phyloP scores from a whole-genome alignment of 2,797 vertebrate genomes.

The Poliocrania exsul region DNA sequence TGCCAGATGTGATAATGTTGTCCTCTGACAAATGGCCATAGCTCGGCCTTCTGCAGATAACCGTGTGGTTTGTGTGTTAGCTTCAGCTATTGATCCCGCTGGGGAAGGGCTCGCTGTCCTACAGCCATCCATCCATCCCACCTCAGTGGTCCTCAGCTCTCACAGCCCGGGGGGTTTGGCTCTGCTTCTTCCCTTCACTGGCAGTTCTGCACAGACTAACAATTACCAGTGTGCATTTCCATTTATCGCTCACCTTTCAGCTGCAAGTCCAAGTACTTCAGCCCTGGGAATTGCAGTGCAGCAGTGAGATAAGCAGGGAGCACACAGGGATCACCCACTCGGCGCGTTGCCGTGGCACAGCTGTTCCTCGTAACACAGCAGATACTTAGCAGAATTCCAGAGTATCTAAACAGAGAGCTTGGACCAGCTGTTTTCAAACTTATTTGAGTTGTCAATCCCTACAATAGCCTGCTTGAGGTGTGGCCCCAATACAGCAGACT shows the following conservation, averaged over 20 bases:
- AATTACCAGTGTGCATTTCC: neutral
- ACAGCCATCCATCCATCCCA: neutral
- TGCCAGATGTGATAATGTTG: constrained; percentile 34
- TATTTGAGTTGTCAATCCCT: neutral
- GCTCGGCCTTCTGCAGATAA: constrained; percentile 20
- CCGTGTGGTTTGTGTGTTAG: neutral
- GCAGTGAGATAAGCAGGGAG: neutral
- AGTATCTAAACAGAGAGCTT: neutral
- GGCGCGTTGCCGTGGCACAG: fast-evolving
- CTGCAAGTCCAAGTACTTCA: neutral
- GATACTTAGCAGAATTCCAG: constrained; percentile 14
- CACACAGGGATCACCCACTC: neutral
- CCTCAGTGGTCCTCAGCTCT: neutral
- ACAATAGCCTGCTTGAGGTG: neutral
- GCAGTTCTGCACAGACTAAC: neutral
- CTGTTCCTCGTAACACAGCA: neutral
- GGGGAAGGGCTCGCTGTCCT: neutral
- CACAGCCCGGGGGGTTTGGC: neutral
- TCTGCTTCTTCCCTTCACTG: neutral
- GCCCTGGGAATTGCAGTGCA: neutral
- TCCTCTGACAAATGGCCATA: constrained; percentile 18
- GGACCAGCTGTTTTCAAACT: neutral
- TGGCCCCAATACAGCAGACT: neutral
- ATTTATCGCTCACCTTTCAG: neutral
- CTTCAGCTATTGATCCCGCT: neutral